phyloP scores from a whole-genome alignment of 2,113 vertebrate genomes.

The Atrichornis clamosus region DNA sequence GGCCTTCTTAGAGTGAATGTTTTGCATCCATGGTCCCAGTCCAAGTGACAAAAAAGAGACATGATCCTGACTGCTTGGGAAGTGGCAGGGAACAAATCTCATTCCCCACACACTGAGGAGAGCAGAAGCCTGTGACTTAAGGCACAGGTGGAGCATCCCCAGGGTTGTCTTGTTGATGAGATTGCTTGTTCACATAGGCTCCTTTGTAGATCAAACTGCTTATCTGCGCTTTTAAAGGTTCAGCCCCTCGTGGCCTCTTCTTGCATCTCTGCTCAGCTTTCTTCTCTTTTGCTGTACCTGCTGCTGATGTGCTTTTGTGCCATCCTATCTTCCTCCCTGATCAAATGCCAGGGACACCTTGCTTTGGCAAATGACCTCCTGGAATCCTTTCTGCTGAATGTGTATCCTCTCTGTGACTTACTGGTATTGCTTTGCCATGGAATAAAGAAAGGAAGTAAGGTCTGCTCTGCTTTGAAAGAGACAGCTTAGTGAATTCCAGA shows the following conservation, averaged over 20 bases:
- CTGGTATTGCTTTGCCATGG: background rate
- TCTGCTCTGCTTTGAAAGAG: background rate
- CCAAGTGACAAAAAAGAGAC: background rate
- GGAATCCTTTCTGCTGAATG: constrained; percentile 8
- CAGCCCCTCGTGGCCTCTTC: constrained; percentile 49
- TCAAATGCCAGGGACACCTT: constrained; percentile 28
- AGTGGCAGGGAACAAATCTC: background rate
- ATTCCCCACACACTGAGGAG: background rate
- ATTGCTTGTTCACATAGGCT: constrained; percentile 11
- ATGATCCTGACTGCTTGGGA: background rate
- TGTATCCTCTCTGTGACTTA: background rate
- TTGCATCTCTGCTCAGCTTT: constrained; percentile 58
- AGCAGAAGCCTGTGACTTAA: background rate
- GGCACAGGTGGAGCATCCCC: constrained; percentile 44
- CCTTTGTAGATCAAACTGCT: constrained; percentile 65
- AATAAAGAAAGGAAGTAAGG: background rate
- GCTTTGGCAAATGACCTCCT: constrained; percentile 39
- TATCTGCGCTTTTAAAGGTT: constrained; percentile 51
- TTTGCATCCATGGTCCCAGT: background rate
- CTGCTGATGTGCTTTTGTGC: constrained; percentile 30
- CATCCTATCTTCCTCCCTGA: constrained; percentile 9
- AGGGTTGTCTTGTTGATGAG: constrained; percentile 52
- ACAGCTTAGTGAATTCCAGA: background rate
- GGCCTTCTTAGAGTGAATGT: background rate
- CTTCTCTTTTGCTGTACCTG: constrained; percentile 22